Conservation (phyloP, 2,888 invertebrate species). For the Rhopalosiphum nymphaeae region DNA sequence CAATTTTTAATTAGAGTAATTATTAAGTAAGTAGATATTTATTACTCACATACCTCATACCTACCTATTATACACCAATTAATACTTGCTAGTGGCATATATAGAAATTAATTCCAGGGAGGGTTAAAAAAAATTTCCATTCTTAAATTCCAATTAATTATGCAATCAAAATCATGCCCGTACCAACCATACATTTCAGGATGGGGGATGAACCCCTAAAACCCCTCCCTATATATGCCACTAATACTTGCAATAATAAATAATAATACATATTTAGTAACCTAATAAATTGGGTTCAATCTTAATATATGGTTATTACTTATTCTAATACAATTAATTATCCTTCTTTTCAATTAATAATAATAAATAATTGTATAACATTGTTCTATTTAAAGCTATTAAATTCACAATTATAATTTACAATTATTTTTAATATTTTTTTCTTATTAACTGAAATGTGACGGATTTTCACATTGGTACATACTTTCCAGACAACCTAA, state of each 20-base stretch:
- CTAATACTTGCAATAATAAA: neutral
- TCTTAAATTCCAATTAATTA: too few relatives aligned
- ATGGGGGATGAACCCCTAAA: too few relatives aligned
- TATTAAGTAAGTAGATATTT: neutral
- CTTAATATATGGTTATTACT: neutral
- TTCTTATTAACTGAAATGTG: neutral
- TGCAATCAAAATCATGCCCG: too few relatives aligned
- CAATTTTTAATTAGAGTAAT: neutral
- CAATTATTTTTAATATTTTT: neutral
- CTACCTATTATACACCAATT: neutral
- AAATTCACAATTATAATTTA: neutral
- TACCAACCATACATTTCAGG: too few relatives aligned
- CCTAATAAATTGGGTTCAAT: neutral
- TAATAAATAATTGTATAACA: neutral
- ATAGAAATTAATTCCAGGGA: too few relatives aligned
- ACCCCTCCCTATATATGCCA: too few relatives aligned
- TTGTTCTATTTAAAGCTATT: neutral
- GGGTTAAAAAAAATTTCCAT: too few relatives aligned
- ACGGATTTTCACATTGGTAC: neutral
- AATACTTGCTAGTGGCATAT: too few relatives aligned
- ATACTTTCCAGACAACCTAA: neutral
- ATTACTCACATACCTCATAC: neutral
- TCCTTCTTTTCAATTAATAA: neutral
- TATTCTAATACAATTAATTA: neutral
- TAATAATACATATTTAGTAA: neutral